Evolutionary conservation across 2,888 invertebrate species (phyloP).

Genomic region (Rhagophthalmus giganteus): DNA sequence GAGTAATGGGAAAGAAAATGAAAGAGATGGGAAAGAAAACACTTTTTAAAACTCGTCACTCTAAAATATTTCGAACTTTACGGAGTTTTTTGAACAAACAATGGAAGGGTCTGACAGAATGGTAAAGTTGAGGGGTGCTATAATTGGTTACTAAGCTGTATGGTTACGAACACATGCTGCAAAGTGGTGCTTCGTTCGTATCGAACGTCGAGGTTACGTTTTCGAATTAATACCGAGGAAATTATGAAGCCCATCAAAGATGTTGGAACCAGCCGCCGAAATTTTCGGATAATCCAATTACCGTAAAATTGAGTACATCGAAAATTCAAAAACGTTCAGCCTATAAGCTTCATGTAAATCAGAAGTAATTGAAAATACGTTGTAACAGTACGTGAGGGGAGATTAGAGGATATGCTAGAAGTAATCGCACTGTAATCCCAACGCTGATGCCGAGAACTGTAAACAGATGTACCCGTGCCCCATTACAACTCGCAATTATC

Average conservation of each 20-base stretch:
- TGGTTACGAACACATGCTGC: slow-evolving; percentile 10
- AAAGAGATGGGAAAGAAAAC: not conserved
- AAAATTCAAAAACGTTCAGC: slow-evolving; percentile 1
- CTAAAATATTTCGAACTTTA: too few relatives aligned
- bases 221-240: slow-evolving; percentile 3
- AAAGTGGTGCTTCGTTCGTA: slow-evolving; percentile 10
- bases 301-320: not conserved
- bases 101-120: slow-evolving; percentile 11
- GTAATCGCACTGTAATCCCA: slow-evolving; percentile 42
- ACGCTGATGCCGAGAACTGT: slow-evolving; percentile 42
- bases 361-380: slow-evolving; percentile 22
- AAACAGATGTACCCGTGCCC: slow-evolving; percentile 44
- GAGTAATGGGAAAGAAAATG: too few relatives aligned
- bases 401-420: slow-evolving; percentile 19
- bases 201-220: slow-evolving; percentile 5
- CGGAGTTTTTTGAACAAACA: too few relatives aligned
- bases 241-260: slow-evolving; percentile 5
- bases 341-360: slow-evolving; percentile 8
- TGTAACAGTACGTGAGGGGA: slow-evolving; percentile 17
- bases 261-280: slow-evolving; percentile 3
- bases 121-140: slow-evolving; percentile 16
- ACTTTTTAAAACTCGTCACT: too few relatives aligned
- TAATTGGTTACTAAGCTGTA: slow-evolving; percentile 19
- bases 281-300: slow-evolving; percentile 10
- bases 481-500: slow-evolving; percentile 44